Percentiles rank a stretch among this genome's conserved stretches.
Evolutionary conservation across 2,888 invertebrate species (phyloP).

Genomic region (Drosophila mimica): DNA sequence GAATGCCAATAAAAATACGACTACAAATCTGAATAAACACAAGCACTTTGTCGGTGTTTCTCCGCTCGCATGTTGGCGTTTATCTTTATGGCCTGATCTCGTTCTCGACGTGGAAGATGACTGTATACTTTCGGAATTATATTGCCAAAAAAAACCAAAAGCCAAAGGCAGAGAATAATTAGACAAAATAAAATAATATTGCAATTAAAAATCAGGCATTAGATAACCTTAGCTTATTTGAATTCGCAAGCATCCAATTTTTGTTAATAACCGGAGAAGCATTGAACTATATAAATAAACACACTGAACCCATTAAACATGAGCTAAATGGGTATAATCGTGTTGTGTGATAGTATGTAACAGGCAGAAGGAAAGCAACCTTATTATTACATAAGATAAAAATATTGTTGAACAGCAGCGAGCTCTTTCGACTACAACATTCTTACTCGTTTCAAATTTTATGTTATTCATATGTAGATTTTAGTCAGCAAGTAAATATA

Average conservation of each 20-base stretch:
- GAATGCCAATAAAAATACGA: slow-evolving; percentile 73
- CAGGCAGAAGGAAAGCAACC: neutral
- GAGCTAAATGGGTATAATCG: neutral
- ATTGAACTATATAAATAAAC: neutral
- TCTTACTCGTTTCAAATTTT: neutral
- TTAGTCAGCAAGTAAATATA: neutral
- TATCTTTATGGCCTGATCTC: slow-evolving; percentile 74
- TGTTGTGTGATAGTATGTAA: neutral
- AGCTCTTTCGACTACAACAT: neutral
- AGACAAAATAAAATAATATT: slow-evolving; percentile 45
- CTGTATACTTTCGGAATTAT: slow-evolving; percentile 17
- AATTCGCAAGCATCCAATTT: slow-evolving; percentile 8
- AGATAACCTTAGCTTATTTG: slow-evolving; percentile 16
- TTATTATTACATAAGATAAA: neutral
- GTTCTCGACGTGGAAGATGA: slow-evolving; percentile 45
- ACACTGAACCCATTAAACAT: neutral
- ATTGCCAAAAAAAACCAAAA: slow-evolving; percentile 26
- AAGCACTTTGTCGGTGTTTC: slow-evolving; percentile 68
- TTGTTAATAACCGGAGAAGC: neutral
- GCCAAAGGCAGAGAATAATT: slow-evolving; percentile 24
- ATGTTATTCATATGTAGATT: neutral
- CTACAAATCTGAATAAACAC: slow-evolving; percentile 52
- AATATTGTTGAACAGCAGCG: neutral
- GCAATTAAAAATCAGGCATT: slow-evolving; percentile 24
- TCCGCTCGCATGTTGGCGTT: slow-evolving; percentile 42